Base-by-base conservation (phyloP, 2,888 invertebrate genomes). In the Parnassius apollo region DNA sequence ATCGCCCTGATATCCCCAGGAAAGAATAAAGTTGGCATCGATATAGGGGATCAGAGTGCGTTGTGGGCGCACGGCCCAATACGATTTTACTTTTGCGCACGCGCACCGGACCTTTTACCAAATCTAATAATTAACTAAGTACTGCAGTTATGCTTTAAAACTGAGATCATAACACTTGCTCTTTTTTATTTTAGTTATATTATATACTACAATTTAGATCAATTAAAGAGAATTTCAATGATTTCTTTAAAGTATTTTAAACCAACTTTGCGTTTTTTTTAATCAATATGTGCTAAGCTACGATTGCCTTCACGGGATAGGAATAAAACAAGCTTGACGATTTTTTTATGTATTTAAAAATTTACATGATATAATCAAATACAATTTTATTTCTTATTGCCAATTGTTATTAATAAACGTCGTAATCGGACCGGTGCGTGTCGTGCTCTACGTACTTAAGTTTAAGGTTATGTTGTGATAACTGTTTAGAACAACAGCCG, bases 401-500 rank as follows among this genome's bases (percentile, higher is more conserved):
- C 87, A 86, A 87, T 86, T 79, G 75, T 79, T 9, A 76, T 74
- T 78, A 69, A 69, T 71, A 75, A 75, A 67, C 61, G 74, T 73
- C 75, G 76, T 77, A 77, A 81, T 77, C 80, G 84, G 82, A 77
- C 81, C 85, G 83, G 81, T 82, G 77, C 77, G 81, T 82, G 76
- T 77, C 80, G 81, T 81, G 81, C 80, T 80, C 79, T 85, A 84
- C 83, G 77, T 85, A 85, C 80, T 78, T 76, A 71, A 81, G 75
- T 80, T 87, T 88, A 88, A 91, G 91, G 91, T 91, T 91, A 91
- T 91, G 91, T 91, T 91, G 86, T 91, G 87, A 89, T 89, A 85
- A 83, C 83, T 82, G 82, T 86, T 87, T 81, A 79, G 77, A 76
- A 77, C 76, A 83, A 81, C 86, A 84, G 83, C 86, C 88, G 88